phyloP scores from a whole-genome alignment of 2,888 invertebrate genomes.

The Podotricha telesiphe region DNA sequence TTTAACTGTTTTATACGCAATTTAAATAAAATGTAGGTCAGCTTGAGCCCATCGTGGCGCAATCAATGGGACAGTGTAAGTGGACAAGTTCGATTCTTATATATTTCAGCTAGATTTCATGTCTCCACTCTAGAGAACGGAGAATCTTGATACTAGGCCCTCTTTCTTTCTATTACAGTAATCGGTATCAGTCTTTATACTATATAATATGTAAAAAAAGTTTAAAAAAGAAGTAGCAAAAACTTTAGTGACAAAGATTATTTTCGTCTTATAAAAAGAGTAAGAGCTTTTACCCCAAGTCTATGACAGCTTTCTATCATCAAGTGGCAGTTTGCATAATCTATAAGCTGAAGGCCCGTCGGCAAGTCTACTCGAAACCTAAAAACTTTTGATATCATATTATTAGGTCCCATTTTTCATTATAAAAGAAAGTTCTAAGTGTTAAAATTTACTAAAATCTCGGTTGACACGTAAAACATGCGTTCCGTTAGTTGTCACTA shows the following conservation, averaged over 20 bases:
- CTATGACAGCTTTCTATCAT: constrained; percentile 18
- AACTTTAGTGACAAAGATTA: neutral
- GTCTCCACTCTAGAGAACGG: too few species aligned
- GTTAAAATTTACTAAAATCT: too few species aligned
- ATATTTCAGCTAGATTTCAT: too few species aligned
- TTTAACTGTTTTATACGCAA: too few species aligned
- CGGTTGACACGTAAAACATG: too few species aligned
- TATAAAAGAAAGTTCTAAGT: neutral
- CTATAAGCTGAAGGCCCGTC: constrained; percentile 22
- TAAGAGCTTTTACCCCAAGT: constrained; percentile 14
- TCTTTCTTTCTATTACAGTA: neutral
- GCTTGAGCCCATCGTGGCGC: too few species aligned
- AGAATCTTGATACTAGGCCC: too few species aligned
- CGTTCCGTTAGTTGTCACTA: too few species aligned
- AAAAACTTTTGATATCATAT: constrained; percentile 16
- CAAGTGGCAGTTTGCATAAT: constrained; percentile 25
- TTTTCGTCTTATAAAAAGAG: constrained; percentile 4
- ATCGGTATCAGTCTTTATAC: neutral
- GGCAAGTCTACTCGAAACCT: constrained; percentile 18
- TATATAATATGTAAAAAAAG: neutral
- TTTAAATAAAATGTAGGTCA: too few species aligned
- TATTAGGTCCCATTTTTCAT: neutral
- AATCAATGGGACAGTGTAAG: too few species aligned
- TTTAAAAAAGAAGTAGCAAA: neutral
- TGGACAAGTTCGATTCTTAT: too few species aligned